Percentiles rank a stretch among this genome's conserved stretches.
Evolutionary conservation across 2,888 invertebrate species (phyloP).

Genomic region (Eupsilia transversa): DNA sequence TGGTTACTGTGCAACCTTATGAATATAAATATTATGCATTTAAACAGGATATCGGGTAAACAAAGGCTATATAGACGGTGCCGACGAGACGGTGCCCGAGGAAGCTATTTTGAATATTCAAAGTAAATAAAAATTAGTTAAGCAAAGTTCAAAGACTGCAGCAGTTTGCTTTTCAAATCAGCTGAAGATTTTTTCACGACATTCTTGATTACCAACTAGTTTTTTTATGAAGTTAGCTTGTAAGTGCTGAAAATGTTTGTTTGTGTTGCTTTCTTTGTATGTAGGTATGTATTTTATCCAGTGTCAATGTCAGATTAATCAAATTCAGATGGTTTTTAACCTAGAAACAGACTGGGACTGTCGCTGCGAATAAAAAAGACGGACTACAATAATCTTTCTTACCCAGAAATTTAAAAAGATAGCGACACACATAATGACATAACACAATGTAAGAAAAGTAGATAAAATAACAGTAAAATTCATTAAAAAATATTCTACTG

Average conservation of each 20-base stretch:
- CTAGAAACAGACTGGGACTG: not conserved
- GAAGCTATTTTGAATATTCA: constrained; percentile 46
- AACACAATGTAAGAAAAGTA: not conserved
- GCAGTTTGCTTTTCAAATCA: constrained; percentile 16
- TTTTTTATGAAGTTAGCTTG: not conserved
- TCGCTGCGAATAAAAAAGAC: not conserved
- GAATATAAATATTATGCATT: constrained; percentile 47
- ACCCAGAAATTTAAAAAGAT: not conserved
- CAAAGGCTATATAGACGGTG: constrained; percentile 45
- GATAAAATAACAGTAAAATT: constrained; percentile 12
- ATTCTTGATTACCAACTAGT: not conserved
- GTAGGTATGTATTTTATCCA: not conserved
- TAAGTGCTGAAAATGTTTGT: not conserved
- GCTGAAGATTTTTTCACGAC: not conserved
- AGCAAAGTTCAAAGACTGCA: constrained; percentile 33
- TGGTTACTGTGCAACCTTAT: constrained; percentile 29
- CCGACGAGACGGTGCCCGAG: constrained; percentile 15
- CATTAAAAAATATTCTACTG: constrained; percentile 13
- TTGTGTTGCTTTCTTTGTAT: not conserved
- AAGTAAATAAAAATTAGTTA: constrained; percentile 27
- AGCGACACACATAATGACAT: not conserved
- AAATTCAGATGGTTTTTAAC: not conserved
- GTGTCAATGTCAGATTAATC: too few relatives aligned
- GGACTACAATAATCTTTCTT: not conserved
- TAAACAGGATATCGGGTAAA: constrained; percentile 48